phyloP scores from a whole-genome alignment of 2,888 invertebrate species.

The Ormyrus pomaceus region DNA sequence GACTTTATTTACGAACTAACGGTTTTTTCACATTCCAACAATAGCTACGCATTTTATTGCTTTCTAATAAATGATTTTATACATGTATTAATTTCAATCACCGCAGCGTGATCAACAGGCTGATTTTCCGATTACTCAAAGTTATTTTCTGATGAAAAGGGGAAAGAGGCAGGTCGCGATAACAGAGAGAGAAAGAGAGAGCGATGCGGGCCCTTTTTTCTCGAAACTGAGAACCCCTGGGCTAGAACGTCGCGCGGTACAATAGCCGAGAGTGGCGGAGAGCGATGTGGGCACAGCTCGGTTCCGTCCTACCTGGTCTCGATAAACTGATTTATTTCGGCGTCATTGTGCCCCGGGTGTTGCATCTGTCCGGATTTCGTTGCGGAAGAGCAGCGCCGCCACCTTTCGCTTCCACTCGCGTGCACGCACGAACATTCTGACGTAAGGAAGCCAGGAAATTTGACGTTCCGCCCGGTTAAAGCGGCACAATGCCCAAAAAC shows the following conservation, averaged over 20 bases:
- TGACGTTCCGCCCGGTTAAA: slow-evolving; percentile 46
- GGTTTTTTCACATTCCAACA: neutral
- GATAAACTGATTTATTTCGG: slow-evolving; percentile 75
- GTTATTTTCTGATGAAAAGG: neutral
- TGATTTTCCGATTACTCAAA: too few relatives aligned
- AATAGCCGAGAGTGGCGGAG: slow-evolving; percentile 62
- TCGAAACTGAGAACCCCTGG: slow-evolving; percentile 69
- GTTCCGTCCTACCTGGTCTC: slow-evolving; percentile 68
- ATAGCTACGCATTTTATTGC: too few relatives aligned
- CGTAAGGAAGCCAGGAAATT: slow-evolving; percentile 44
- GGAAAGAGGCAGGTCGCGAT: neutral
- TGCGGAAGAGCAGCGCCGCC: slow-evolving; percentile 42
- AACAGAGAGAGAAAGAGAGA: neutral
- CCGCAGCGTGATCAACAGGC: too few relatives aligned
- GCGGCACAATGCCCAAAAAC: slow-evolving; percentile 12
- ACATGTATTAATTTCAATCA: too few relatives aligned
- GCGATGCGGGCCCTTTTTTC: neutral
- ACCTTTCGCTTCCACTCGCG: neutral
- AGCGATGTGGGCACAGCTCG: slow-evolving; percentile 61
- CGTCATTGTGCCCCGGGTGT: slow-evolving; percentile 67
- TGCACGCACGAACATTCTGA: neutral
- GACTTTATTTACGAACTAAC: slow-evolving; percentile 44
- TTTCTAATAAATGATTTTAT: too few relatives aligned
- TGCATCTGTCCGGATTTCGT: slow-evolving; percentile 71
- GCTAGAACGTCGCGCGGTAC: slow-evolving; percentile 63